Conservation (phyloP, 2,797 vertebrate species). For the Hozukius guyotensis region DNA sequence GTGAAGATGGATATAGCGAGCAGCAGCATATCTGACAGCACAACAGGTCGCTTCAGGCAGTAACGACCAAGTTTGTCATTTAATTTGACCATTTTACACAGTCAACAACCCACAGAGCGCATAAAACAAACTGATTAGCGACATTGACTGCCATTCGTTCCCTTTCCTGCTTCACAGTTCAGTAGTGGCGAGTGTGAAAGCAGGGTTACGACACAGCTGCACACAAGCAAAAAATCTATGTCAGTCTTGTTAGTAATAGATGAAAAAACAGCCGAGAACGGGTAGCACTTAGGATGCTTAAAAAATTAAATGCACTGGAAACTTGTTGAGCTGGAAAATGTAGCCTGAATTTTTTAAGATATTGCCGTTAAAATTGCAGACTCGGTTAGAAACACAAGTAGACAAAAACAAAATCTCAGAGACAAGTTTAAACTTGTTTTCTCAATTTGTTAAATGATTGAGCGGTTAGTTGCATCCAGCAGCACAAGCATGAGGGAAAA, state of each 20-base stretch:
- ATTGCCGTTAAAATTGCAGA: not conserved
- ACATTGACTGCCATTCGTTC: not conserved
- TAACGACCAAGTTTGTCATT: not conserved
- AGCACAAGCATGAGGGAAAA: not conserved
- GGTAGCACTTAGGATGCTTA: not conserved
- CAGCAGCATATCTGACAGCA: not conserved
- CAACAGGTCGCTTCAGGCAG: not conserved
- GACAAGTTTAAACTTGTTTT: not conserved
- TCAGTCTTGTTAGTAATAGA: slow-evolving; percentile 1
- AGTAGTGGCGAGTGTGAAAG: not conserved
- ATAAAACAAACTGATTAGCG: not conserved
- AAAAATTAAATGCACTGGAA: not conserved
- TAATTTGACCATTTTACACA: not conserved
- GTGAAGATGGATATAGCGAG: not conserved
- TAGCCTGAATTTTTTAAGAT: not conserved
- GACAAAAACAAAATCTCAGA: not conserved
- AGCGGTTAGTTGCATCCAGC: not conserved
- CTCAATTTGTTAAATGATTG: not conserved
- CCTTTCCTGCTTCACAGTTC: not conserved
- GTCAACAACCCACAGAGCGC: not conserved
- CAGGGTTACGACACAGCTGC: not conserved
- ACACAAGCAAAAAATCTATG: not conserved
- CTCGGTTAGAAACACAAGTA: not conserved
- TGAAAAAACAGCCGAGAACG: not conserved
- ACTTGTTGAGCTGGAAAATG: not conserved